phyloP scores from a whole-genome alignment of 2,888 invertebrate genomes.

The Lepidocyrtinus sp. region DNA sequence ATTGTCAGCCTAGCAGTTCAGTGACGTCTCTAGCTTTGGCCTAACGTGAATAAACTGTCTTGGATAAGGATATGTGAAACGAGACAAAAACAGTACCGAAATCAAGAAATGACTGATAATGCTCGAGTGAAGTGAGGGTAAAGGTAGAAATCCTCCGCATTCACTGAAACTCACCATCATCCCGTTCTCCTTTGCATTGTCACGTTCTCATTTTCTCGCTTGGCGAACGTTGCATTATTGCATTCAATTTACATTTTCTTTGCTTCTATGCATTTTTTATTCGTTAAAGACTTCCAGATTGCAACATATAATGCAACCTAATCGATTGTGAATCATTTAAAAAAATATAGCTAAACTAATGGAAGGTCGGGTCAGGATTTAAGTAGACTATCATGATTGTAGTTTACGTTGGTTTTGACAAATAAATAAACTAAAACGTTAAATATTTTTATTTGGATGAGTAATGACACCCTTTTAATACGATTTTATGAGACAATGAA shows the following conservation, averaged over 20 bases:
- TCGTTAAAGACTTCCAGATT: background rate
- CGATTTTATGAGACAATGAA: slow-evolving; percentile 42
- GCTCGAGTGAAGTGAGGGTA: background rate
- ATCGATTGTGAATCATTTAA: slow-evolving; percentile 6
- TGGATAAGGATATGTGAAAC: background rate
- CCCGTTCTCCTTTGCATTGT: slow-evolving; percentile 40
- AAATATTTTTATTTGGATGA: background rate
- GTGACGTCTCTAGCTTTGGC: slow-evolving; percentile 17
- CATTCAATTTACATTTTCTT: background rate
- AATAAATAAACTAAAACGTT: background rate
- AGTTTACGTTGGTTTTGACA: background rate
- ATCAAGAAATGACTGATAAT: slow-evolving; percentile 42
- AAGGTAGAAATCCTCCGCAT: slow-evolving; percentile 44
- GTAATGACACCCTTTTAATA: background rate
- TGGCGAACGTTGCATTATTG: slow-evolving; percentile 37
- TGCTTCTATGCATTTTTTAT: background rate
- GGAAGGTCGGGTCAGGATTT: background rate
- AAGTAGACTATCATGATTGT: background rate
- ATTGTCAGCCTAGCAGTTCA: no score
- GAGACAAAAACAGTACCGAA: slow-evolving; percentile 24
- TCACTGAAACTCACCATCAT: slow-evolving; percentile 19
- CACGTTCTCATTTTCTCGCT: slow-evolving; percentile 35
- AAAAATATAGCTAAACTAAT: no score
- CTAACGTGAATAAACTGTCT: background rate
- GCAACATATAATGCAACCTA: no score